Percentiles rank a stretch among this genome's conserved stretches.
phyloP scores from a whole-genome alignment of 1,140 invertebrate species.

The Maconellicoccus hirsutus region DNA sequence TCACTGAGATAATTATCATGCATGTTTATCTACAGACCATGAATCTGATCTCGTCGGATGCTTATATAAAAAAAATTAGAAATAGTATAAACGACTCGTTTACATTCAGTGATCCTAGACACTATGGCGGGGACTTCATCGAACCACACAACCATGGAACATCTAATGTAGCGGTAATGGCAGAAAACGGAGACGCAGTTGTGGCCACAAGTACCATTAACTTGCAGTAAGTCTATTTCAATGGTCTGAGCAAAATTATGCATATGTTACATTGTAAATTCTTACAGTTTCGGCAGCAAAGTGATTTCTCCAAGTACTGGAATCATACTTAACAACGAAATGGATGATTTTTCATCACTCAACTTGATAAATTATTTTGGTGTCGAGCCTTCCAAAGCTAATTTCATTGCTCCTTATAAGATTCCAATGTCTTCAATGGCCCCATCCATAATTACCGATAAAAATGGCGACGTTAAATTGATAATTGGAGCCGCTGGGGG shows the following conservation, averaged over 20 bases:
- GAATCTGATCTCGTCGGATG: slow-evolving; percentile 48
- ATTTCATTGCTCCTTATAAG: slow-evolving; percentile 67
- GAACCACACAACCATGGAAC: slow-evolving; percentile 60
- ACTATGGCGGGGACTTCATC: slow-evolving; percentile 56
- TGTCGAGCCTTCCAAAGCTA: slow-evolving; percentile 65
- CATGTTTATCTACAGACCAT: slow-evolving; percentile 41
- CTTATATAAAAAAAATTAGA: slow-evolving; percentile 50
- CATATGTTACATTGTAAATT: too few relatives aligned
- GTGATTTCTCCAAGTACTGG: slow-evolving; percentile 62
- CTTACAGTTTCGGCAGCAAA: slow-evolving; percentile 58
- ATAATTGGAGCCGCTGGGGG: slow-evolving; percentile 80
- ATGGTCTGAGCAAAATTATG: too few relatives aligned
- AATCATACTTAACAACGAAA: slow-evolving; percentile 88
- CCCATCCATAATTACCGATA: slow-evolving; percentile 63
- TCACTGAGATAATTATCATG: background rate
- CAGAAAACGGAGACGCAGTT: slow-evolving; percentile 73
- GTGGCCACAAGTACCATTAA: slow-evolving; percentile 64
- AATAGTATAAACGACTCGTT: slow-evolving; percentile 49
- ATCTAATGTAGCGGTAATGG: slow-evolving; percentile 70
- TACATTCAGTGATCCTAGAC: slow-evolving; percentile 51
- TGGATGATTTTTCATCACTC: slow-evolving; percentile 90
- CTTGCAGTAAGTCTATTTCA: slow-evolving; percentile 25
- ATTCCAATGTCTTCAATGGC: slow-evolving; percentile 83
- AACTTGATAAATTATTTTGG: slow-evolving; percentile 62
- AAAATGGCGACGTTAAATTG: slow-evolving; percentile 48